Base-by-base conservation (phyloP, 2,888 invertebrate genomes). In the Ischnus inquisitorius region DNA sequence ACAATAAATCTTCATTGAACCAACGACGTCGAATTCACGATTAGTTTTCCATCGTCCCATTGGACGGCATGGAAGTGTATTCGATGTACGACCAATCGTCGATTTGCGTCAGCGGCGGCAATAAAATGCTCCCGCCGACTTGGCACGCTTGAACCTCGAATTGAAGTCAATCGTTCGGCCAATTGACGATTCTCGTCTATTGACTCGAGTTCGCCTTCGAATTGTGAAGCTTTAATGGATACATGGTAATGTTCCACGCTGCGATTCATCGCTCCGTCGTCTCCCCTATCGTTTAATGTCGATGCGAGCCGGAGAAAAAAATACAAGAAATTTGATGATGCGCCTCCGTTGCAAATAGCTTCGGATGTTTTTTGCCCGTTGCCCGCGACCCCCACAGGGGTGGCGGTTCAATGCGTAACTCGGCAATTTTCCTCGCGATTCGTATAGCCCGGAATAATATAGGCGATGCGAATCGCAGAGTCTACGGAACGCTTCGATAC, bases 121-220 rank as follows among this genome's bases (percentile, higher is more conserved):
- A 48, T 25, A 60, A 22, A 22, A 60, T 46, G 16, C 41, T 65
- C 19, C 72, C 16, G 5, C 64, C 69, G 64, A 22, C 39, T 62
- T 48, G 19, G 54, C 60, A 69, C 78, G 41, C 25, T 19, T 16
- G 10, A 48, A 16, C 62, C 77, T 78, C 87, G 90, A 34, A 92
- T 90, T 90, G 90, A 88, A 87, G 86, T 86, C 89, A 91, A 90
- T 91, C 88, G 85, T n/a, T n/a, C 84, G 77, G 67, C 65, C 85
- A 88, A 88, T 89, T 86, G 85, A 86, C 88, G 86, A 90, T 90
- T 90, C 87, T 77, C 87, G 86, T 82, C 88, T 84, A 86, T 92
- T 91, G 89, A 92, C 89, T 87, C 80, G 74, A 87, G 84, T 91
- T 89, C 86, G 88, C 89, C 57, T 71, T 85, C 60, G 74, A 51